phyloP scores from a whole-genome alignment of 1,140 invertebrate genomes.

The Drosophila triauraria region DNA sequence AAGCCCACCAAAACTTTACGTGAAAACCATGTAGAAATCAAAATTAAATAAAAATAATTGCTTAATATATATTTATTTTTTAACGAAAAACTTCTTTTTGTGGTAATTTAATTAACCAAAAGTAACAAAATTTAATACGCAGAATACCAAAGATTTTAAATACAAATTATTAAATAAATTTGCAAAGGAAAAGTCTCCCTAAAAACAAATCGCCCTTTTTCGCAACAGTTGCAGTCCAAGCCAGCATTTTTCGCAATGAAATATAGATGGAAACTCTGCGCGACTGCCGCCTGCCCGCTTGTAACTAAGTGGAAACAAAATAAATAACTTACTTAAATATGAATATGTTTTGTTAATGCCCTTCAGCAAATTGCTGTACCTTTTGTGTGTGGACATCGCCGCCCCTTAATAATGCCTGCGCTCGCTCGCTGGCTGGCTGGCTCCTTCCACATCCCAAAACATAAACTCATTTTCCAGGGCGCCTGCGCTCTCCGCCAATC shows the following conservation, averaged over 20 bases:
- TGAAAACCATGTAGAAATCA: not conserved
- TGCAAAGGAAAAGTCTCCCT: not conserved
- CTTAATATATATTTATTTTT: not conserved
- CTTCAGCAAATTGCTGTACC: conserved; percentile 55
- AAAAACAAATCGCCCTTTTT: not conserved
- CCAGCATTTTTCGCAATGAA: not conserved
- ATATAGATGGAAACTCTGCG: conserved; percentile 14
- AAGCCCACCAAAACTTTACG: not conserved
- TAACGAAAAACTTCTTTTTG: too few species aligned
- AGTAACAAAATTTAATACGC: not conserved
- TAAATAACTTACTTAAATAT: conserved; percentile 50
- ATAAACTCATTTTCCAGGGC: conserved; percentile 38
- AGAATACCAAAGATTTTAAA: too few species aligned
- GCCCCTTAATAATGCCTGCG: conserved; percentile 14
- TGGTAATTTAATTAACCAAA: not conserved
- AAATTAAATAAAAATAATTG: too few species aligned
- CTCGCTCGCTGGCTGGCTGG: conserved; percentile 5
- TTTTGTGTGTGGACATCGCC: conserved; percentile 31
- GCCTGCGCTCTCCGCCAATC: conserved; percentile 26
- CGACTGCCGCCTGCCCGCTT: conserved; percentile 17
- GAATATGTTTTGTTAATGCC: conserved; percentile 52
- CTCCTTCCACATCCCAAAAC: conserved; percentile 24
- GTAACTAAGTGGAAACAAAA: conserved; percentile 43
- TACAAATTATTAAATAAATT: not conserved
- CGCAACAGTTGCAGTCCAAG: not conserved